These are phyloP conservation scores for Ctenopoma multispine DNA, from an alignment of 2,797 vertebrate genomes.

Conservation along the genomic window DNA sequence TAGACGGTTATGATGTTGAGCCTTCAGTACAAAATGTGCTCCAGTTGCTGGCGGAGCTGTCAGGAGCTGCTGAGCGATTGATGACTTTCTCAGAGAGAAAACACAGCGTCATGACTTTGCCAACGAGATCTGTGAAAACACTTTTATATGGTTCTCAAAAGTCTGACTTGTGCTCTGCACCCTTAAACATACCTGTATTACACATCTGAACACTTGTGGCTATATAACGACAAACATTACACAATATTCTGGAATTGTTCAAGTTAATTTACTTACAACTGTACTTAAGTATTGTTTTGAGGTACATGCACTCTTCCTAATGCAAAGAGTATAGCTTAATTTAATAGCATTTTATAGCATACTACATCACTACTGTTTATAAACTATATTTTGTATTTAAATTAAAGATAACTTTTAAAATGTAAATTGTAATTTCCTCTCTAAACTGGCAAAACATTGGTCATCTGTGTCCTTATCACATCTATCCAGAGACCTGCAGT, in stretches of 20 bases:
- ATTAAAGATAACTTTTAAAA: neutral
- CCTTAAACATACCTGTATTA: conserved; percentile 44
- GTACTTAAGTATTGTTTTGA: no score
- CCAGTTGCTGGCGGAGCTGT: conserved; percentile 59
- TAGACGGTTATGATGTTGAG: conserved; percentile 20
- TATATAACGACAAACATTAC: neutral
- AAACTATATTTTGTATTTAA: neutral
- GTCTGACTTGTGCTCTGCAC: conserved; percentile 37
- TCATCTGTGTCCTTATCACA: conserved; percentile 63
- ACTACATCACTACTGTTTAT: no score
- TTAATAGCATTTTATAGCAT: no score
- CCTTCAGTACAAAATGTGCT: conserved; percentile 68
- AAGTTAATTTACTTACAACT: neutral
- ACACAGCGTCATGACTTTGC: conserved; percentile 54
- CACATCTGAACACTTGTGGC: neutral
- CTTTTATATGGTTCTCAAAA: conserved; percentile 32
- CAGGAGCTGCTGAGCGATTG: conserved; percentile 72
- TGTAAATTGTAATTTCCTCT: conserved; percentile 5
- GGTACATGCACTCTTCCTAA: no score
- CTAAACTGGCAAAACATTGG: conserved; percentile 10
- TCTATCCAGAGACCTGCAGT: conserved; percentile 38
- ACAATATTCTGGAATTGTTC: neutral
- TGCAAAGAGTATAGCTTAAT: no score
- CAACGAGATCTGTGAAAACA: conserved; percentile 56
- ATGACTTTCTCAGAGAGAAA: conserved; percentile 64